Conservation (phyloP, 2,888 invertebrate species). For the Stenodema calcarata region DNA sequence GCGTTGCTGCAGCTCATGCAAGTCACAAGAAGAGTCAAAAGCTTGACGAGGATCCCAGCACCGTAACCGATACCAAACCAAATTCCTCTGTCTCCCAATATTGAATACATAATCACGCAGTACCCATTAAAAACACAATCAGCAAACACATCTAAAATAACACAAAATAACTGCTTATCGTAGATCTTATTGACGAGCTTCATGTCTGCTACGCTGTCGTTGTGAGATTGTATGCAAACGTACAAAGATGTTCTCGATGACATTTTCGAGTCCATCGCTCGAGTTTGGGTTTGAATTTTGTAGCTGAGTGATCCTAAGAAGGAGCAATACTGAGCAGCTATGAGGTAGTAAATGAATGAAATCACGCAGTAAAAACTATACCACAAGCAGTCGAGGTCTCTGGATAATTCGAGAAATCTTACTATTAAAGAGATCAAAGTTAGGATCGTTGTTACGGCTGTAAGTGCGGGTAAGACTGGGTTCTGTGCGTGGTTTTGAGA, state of each 20-base stretch:
- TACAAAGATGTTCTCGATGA: not conserved
- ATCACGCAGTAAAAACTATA: not conserved
- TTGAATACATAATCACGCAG: not conserved
- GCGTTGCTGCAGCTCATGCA: not conserved
- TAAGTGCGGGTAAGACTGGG: not conserved
- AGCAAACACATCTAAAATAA: not conserved
- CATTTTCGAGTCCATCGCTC: too few species aligned
- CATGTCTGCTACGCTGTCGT: not conserved
- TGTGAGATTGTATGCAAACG: not conserved
- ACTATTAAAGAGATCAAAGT: not conserved
- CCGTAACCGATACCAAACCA: not conserved
- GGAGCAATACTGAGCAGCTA: not conserved
- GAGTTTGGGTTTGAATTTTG: not conserved
- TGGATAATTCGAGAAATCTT: not conserved
- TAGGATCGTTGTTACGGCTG: not conserved
- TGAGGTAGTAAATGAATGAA: not conserved
- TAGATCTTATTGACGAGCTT: not conserved
- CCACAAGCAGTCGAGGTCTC: not conserved
- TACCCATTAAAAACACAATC: not conserved
- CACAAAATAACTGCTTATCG: not conserved
- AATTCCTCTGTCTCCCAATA: not conserved
- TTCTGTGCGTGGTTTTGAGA: not conserved
- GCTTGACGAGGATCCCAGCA: not conserved
- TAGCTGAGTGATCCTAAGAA: not conserved
- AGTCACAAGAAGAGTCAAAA: not conserved